Conservation (phyloP, 1,140 invertebrate genomes). For the Drosophila miranda region DNA sequence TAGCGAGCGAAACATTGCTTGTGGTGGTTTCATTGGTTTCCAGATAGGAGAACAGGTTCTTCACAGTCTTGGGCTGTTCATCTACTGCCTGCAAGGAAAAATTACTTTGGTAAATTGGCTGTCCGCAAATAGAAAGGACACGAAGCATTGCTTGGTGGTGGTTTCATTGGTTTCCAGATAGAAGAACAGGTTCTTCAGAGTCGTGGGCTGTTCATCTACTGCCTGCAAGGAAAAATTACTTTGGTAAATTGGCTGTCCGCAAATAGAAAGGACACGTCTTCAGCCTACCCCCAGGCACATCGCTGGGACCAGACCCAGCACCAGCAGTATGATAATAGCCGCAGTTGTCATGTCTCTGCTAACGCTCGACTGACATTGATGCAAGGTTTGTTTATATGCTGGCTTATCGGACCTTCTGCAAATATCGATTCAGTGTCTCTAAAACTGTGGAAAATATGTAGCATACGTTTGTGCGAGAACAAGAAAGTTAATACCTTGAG, state of each 20-base stretch:
- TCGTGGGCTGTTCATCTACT: constrained; percentile 2
- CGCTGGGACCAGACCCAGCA: constrained; percentile 10
- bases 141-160: constrained; percentile 57
- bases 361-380: constrained; percentile 51
- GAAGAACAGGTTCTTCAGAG: constrained; percentile 20
- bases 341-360: constrained; percentile 26
- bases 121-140: no score
- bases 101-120: neutral
- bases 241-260: neutral
- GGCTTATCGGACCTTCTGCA: constrained; percentile 39
- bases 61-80: constrained; percentile 7
- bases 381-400: constrained; percentile 58
- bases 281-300: constrained; percentile 12
- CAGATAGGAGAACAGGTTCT: constrained; percentile 36
- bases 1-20: constrained; percentile 52
- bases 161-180: constrained; percentile 48
- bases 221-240: neutral
- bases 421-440: constrained; percentile 5
- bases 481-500: neutral
- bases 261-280: no score
- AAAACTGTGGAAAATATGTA: constrained; percentile 9
- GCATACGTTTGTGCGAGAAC: constrained; percentile 49
- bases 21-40: constrained; percentile 41
- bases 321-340: constrained; percentile 7
- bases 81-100: neutral